Conservation (phyloP, 2,113 vertebrate species). For the Tenrec ecaudatus region DNA sequence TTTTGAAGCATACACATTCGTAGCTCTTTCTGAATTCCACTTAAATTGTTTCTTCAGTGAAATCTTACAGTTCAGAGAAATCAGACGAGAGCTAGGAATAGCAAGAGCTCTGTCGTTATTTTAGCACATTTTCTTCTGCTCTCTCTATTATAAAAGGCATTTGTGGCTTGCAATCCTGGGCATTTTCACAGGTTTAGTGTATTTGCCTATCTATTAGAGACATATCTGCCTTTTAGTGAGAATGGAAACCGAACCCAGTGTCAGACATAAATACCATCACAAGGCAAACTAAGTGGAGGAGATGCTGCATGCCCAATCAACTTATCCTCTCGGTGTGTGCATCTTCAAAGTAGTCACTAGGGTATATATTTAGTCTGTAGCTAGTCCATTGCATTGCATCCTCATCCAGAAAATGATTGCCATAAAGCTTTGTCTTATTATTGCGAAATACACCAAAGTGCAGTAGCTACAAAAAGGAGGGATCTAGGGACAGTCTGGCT, state of each 20-base stretch:
- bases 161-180: not conserved
- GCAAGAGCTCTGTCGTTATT: not conserved
- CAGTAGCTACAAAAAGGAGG: conserved; percentile 63
- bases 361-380: conserved; percentile 51
- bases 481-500: conserved; percentile 33
- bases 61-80: conserved; percentile 46
- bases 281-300: conserved; percentile 34
- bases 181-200: not conserved
- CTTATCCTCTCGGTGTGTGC: conserved; percentile 46
- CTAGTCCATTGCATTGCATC: conserved; percentile 66
- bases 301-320: conserved; percentile 3
- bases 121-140: not conserved
- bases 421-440: conserved; percentile 75
- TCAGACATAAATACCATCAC: conserved; percentile 38
- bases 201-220: conserved; percentile 2
- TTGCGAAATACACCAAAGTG: conserved; percentile 50
- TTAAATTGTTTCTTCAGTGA: not conserved
- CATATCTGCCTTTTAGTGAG: not conserved
- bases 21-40: not conserved
- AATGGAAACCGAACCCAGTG: not conserved
- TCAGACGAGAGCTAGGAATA: conserved; percentile 2
- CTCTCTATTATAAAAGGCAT: conserved; percentile 17
- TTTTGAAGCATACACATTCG: conserved; percentile 2
- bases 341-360: conserved; percentile 70
- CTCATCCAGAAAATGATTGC: conserved; percentile 67